phyloP scores from a whole-genome alignment of 37 sponge, comb jelly and placozoan species.

The Geodia barretti region DNA sequence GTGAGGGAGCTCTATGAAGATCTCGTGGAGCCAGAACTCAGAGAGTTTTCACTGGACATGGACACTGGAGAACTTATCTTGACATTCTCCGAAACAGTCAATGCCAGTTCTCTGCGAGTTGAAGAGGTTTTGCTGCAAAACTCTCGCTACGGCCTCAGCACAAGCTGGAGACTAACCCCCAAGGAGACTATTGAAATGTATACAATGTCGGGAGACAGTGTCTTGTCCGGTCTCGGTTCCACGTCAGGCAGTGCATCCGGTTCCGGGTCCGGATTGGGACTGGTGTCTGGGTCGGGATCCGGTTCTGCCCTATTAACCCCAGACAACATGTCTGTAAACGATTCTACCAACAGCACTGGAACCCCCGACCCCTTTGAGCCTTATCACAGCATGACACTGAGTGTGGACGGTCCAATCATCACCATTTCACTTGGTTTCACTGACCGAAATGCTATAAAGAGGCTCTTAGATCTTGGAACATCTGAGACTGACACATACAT shows the following conservation, averaged over 20 bases:
- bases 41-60: slow-evolving; percentile 67
- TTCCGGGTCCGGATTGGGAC: neutral
- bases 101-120: slow-evolving; percentile 70
- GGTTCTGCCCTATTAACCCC: neutral
- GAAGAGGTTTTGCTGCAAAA: slow-evolving; percentile 48
- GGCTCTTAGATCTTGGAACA: slow-evolving; percentile 60
- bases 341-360: neutral
- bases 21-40: slow-evolving; percentile 47
- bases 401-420: slow-evolving; percentile 60
- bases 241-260: slow-evolving; percentile 6
- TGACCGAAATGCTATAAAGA: slow-evolving; percentile 77
- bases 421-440: slow-evolving; percentile 49
- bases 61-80: slow-evolving; percentile 58
- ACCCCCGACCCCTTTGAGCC: slow-evolving; percentile 16
- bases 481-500: slow-evolving; percentile 58
- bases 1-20: slow-evolving; percentile 59
- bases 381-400: slow-evolving; percentile 42
- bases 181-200: neutral
- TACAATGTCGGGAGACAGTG: neutral
- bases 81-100: slow-evolving; percentile 78
- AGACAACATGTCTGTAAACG: neutral
- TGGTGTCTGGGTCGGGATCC: slow-evolving; percentile 1
- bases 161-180: slow-evolving; percentile 41
- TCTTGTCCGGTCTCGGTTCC: neutral
- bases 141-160: neutral